These are phyloP conservation scores for Umimayanthus chanpuru DNA, from an alignment of 92 coral and sea anemone species.

Conservation along the genomic window DNA sequence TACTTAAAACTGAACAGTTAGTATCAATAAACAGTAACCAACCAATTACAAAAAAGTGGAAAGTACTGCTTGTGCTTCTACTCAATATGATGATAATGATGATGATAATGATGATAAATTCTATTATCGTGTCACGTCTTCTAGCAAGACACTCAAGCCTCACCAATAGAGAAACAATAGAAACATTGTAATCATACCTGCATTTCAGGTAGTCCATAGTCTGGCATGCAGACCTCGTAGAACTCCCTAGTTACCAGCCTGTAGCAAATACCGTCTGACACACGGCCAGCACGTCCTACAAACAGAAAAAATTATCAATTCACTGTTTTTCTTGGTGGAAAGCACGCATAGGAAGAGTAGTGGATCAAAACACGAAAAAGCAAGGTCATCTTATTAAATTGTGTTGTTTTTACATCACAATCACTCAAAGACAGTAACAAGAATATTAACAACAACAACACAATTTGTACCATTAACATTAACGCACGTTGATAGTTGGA, in stretches of 20 bases:
- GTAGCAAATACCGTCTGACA: slow-evolving; percentile 88
- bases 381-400: background rate
- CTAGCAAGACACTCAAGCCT: too few relatives aligned
- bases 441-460: too few relatives aligned
- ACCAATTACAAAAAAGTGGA: background rate
- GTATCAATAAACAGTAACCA: background rate
- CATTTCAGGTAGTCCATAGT: slow-evolving; percentile 93
- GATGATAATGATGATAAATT: too few relatives aligned
- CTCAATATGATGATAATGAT: background rate
- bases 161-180: too few relatives aligned
- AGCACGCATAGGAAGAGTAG: background rate
- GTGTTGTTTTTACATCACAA: background rate
- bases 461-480: too few relatives aligned
- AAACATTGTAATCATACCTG: slow-evolving; percentile 60
- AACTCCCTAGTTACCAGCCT: slow-evolving; percentile 83
- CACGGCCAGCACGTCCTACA: slow-evolving; percentile 99
- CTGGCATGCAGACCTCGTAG: slow-evolving; percentile 75
- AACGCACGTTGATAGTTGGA: too few relatives aligned
- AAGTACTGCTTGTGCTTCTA: background rate
- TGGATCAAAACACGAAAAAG: too few relatives aligned
- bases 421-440: too few relatives aligned
- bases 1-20: too few relatives aligned
- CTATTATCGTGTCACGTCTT: too few relatives aligned
- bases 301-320: background rate
- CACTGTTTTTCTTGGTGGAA: background rate